These are phyloP conservation scores for Hemistola chrysoprasaria DNA, from an alignment of 2,888 invertebrate species.

Conservation along the genomic window DNA sequence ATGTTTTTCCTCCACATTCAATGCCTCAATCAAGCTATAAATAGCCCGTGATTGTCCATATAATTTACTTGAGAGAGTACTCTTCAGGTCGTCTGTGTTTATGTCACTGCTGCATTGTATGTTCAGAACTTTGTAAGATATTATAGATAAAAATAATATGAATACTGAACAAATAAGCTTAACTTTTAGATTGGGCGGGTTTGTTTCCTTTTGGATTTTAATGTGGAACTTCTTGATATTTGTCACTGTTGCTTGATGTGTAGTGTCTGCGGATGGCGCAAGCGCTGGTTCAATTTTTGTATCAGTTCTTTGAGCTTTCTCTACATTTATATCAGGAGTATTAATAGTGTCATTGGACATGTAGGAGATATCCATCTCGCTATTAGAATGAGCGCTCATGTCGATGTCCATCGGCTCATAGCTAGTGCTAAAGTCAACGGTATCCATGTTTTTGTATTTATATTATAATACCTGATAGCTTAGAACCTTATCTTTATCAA, in stretches of 20 bases:
- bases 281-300: too few relatives aligned
- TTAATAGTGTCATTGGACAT: too few relatives aligned
- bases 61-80: conserved; percentile 44
- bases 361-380: conserved; percentile 57
- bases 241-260: conserved; percentile 7
- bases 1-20: conserved; percentile 40
- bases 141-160: conserved; percentile 39
- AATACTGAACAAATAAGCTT: conserved; percentile 30
- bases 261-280: background rate
- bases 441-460: conserved; percentile 31
- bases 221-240: conserved; percentile 47
- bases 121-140: conserved; percentile 40
- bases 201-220: conserved; percentile 32
- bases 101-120: conserved; percentile 53
- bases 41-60: conserved; percentile 61
- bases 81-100: conserved; percentile 37
- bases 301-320: too few relatives aligned
- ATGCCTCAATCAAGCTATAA: conserved; percentile 43
- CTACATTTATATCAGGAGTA: too few relatives aligned
- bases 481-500: background rate
- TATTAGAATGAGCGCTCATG: conserved; percentile 54
- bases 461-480: too few relatives aligned
- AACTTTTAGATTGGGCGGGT: conserved; percentile 14
- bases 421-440: conserved; percentile 35
- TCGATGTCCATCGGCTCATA: conserved; percentile 74